Evolutionary conservation across 2,113 vertebrate species (phyloP).

Genomic region (Chaenogobius annularis): DNA sequence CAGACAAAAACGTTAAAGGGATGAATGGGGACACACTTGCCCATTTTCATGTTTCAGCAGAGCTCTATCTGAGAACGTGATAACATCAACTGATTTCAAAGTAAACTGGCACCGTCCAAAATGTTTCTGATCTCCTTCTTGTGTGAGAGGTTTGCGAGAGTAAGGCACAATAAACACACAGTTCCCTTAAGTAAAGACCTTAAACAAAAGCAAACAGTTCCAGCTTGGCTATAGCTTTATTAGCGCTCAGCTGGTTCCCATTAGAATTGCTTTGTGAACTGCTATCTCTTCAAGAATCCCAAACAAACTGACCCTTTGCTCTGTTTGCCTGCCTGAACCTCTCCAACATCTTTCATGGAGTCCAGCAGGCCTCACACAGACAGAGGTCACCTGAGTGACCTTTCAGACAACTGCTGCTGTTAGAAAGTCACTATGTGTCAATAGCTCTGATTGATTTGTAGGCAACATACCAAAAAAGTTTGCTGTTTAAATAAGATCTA

Average conservation of each 20-base stretch:
- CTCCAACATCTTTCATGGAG: slow-evolving; percentile 46
- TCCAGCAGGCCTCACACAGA: slow-evolving; percentile 32
- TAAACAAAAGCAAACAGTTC: slow-evolving; percentile 69
- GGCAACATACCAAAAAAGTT: neutral
- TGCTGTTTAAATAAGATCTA: neutral
- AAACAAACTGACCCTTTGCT: slow-evolving; percentile 64
- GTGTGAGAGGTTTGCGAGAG: slow-evolving; percentile 44
- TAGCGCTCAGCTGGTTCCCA: slow-evolving; percentile 72
- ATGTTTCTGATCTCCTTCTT: slow-evolving; percentile 36
- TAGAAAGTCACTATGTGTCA: slow-evolving; percentile 25
- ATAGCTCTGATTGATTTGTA: slow-evolving; percentile 22
- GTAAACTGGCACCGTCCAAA: slow-evolving; percentile 43
- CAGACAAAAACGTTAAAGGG: neutral
- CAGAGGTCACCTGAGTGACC: slow-evolving; percentile 32
- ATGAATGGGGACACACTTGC: neutral
- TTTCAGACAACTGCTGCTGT: slow-evolving; percentile 23
- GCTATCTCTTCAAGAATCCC: slow-evolving; percentile 71
- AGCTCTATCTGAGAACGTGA: slow-evolving; percentile 55
- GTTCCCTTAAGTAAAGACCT: slow-evolving; percentile 43
- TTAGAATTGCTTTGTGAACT: slow-evolving; percentile 74
- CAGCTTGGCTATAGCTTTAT: slow-evolving; percentile 55
- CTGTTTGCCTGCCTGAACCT: slow-evolving; percentile 61
- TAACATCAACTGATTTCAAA: slow-evolving; percentile 32
- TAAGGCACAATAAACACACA: slow-evolving; percentile 74
- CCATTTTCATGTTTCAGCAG: slow-evolving; percentile 38